A percentile compares a stretch with the other conserved stretches of the same genome.
Evolutionary conservation across 2,797 vertebrate species (phyloP).

Genomic region (Chiloscyllium punctatum): DNA sequence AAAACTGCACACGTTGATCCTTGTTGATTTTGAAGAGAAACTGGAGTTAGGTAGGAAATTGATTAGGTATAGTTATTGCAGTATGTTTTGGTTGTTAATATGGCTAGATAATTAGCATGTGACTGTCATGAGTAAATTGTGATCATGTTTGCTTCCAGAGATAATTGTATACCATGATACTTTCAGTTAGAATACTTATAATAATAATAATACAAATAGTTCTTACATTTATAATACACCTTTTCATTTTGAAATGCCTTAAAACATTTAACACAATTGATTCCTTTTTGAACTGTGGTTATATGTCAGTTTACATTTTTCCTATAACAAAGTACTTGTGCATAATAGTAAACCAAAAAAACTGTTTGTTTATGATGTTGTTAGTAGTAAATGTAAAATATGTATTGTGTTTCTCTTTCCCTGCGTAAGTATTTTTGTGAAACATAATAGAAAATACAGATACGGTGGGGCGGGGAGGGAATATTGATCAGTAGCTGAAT

Average conservation of each 20-base stretch:
- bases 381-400: background rate
- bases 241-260: background rate
- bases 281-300: background rate
- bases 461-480: background rate
- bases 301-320: background rate
- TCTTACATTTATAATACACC: background rate
- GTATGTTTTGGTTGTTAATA: background rate
- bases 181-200: background rate
- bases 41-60: background rate
- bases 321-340: background rate
- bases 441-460: background rate
- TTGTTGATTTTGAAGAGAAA: background rate
- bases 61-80: background rate
- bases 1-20: background rate
- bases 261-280: background rate
- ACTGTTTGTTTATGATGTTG: background rate
- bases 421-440: background rate
- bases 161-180: background rate
- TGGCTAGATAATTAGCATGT: conserved; percentile 9
- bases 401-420: background rate
- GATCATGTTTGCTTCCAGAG: background rate
- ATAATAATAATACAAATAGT: background rate
- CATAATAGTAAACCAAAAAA: background rate
- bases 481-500: background rate
- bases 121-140: background rate